A percentile compares a stretch with the other conserved stretches of the same genome.
Conservation (phyloP, 2,113 vertebrate genomes). For the Tychaedon coryphoeus region DNA sequence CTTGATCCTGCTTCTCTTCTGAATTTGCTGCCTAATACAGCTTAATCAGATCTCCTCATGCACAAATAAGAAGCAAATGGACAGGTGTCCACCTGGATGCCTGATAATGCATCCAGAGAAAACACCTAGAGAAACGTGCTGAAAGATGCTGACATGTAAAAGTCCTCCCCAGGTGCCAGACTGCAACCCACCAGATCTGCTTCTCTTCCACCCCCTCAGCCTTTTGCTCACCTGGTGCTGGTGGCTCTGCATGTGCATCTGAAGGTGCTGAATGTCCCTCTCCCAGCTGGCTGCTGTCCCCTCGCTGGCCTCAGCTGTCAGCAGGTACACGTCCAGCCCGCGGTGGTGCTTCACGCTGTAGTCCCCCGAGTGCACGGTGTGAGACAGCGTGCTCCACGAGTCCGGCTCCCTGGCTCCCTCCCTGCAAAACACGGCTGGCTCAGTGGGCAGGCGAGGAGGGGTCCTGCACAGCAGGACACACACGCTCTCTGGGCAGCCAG, state of each 20-base stretch:
- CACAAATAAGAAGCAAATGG: neutral
- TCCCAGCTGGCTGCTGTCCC: constrained; percentile 67
- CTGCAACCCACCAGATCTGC: neutral
- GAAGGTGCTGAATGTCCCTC: constrained; percentile 73
- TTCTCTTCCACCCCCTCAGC: neutral
- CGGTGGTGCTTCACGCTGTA: constrained; percentile 81
- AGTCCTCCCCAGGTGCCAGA: neutral
- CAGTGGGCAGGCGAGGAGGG: neutral
- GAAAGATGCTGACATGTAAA: fast-evolving
- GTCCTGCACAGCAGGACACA: neutral
- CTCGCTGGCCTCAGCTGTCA: constrained; percentile 75
- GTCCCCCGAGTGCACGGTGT: constrained; percentile 69
- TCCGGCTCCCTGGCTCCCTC: constrained; percentile 70
- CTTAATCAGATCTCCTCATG: neutral
- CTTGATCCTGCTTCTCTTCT: neutral
- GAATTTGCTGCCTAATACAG: neutral
- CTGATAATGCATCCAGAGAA: neutral
- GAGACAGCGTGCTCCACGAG: constrained; percentile 70
- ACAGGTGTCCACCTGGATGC: neutral
- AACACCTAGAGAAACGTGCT: fast-evolving
- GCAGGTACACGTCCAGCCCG: constrained; percentile 79
- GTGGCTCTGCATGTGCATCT: constrained; percentile 69
- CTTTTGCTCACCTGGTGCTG: constrained; percentile 68
- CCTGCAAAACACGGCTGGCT: constrained; percentile 23
- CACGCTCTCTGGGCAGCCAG: neutral